phyloP scores from a whole-genome alignment of 2,888 invertebrate genomes.

The Scrobipalpa atriplicella region DNA sequence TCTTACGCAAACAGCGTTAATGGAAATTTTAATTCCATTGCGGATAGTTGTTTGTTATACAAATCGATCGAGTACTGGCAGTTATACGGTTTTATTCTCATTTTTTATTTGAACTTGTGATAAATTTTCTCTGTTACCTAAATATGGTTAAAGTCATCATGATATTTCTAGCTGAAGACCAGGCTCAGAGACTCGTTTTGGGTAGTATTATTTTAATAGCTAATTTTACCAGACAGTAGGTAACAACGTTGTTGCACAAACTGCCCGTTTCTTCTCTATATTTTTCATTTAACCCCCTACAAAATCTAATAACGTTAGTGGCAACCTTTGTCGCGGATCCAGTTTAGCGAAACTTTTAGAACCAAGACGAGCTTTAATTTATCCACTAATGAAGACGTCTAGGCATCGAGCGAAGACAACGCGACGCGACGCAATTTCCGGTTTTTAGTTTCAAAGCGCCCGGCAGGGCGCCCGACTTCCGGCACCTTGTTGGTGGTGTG shows the following conservation, averaged over 20 bases:
- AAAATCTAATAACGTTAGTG: background rate
- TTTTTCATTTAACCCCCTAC: slow-evolving; percentile 9
- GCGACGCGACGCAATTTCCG: slow-evolving; percentile 77
- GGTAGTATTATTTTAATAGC: no score
- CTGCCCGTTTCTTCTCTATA: background rate
- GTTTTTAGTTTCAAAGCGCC: slow-evolving; percentile 80
- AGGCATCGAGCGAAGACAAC: slow-evolving; percentile 68
- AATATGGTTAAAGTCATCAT: no score
- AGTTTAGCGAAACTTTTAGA: slow-evolving; percentile 11
- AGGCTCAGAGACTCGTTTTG: no score
- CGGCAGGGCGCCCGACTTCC: slow-evolving; percentile 53
- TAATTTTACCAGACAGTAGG: no score
- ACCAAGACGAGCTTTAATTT: slow-evolving; percentile 63
- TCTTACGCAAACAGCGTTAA: slow-evolving; percentile 49
- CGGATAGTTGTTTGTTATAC: slow-evolving; percentile 47
- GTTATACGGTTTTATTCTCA: no score
- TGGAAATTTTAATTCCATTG: slow-evolving; percentile 60
- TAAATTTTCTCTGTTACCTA: no score
- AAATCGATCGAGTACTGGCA: slow-evolving; percentile 17
- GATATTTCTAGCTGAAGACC: no score
- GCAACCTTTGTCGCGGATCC: slow-evolving; percentile 14
- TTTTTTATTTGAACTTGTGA: no score
- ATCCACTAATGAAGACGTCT: slow-evolving; percentile 70
- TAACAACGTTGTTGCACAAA: no score
- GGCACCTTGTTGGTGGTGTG: slow-evolving; percentile 44